phyloP scores from a whole-genome alignment of 37 sponge, comb jelly and placozoan species.

The Halisarca cf. caerulea region DNA sequence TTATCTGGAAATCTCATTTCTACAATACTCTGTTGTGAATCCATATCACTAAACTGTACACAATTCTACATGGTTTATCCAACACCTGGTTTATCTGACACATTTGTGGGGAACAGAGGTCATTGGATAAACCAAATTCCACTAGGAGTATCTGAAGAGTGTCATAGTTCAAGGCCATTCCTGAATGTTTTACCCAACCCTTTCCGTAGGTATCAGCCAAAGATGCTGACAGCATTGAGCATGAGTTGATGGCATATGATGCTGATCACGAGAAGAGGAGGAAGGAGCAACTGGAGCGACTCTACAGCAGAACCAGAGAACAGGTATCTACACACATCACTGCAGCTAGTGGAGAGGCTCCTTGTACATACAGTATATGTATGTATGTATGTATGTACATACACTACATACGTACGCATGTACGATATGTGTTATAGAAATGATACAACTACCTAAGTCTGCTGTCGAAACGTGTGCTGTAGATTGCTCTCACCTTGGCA shows the following conservation, averaged over 20 bases:
- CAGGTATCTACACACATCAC: constrained; percentile 33
- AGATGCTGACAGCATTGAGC: constrained; percentile 49
- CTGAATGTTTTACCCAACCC: neutral
- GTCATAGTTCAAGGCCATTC: neutral
- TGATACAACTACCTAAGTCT: constrained; percentile 2
- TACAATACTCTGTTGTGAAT: no score
- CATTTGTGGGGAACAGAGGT: no score
- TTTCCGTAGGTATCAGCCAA: constrained; percentile 2
- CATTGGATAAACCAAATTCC: no score
- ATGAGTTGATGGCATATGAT: constrained; percentile 84
- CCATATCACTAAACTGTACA: no score
- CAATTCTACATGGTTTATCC: no score
- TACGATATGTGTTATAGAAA: neutral
- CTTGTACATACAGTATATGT: neutral
- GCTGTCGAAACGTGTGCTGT: no score
- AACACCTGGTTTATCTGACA: no score
- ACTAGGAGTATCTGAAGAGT: neutral
- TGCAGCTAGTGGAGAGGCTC: neutral
- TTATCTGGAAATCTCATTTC: no score
- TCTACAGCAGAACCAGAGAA: constrained; percentile 69
- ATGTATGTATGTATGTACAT: neutral
- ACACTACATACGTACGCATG: neutral
- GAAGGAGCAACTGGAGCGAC: constrained; percentile 87
- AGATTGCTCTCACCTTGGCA: no score
- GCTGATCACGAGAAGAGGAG: constrained; percentile 85